A percentile compares a stretch with the other conserved stretches of the same genome.
Evolutionary conservation across 2,113 vertebrate genomes (phyloP).

Genomic region (Aspidoscelis tigris): DNA sequence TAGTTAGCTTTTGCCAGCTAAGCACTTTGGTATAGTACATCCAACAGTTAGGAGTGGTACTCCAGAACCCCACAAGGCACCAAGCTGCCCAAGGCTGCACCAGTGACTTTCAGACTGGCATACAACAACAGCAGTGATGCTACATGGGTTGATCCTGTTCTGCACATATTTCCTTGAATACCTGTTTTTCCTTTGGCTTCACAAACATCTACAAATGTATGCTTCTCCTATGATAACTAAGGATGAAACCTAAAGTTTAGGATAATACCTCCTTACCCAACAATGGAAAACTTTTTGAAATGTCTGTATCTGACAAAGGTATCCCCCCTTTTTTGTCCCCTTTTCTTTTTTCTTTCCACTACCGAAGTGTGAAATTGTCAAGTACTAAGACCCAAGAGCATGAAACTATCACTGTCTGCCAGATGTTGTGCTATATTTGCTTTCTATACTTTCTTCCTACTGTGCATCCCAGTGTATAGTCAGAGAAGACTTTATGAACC

Average conservation of each 20-base stretch:
- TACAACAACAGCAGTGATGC: neutral
- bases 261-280: neutral
- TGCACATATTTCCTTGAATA: neutral
- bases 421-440: constrained; percentile 46
- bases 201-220: neutral
- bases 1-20: no score
- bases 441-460: constrained; percentile 26
- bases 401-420: constrained; percentile 29
- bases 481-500: constrained; percentile 16
- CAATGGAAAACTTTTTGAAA: neutral
- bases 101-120: neutral
- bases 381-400: neutral
- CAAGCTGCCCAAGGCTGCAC: no score
- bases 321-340: neutral
- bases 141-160: neutral
- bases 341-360: neutral
- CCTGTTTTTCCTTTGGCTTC: neutral
- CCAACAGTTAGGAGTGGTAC: no score
- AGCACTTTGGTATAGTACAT: no score
- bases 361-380: neutral
- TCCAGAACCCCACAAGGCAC: no score
- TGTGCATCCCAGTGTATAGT: neutral
- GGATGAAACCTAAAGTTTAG: neutral
- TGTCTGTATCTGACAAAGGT: neutral
- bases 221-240: neutral